Base-by-base conservation (phyloP, 2,797 vertebrate species). In the Garrulus glandarius region DNA sequence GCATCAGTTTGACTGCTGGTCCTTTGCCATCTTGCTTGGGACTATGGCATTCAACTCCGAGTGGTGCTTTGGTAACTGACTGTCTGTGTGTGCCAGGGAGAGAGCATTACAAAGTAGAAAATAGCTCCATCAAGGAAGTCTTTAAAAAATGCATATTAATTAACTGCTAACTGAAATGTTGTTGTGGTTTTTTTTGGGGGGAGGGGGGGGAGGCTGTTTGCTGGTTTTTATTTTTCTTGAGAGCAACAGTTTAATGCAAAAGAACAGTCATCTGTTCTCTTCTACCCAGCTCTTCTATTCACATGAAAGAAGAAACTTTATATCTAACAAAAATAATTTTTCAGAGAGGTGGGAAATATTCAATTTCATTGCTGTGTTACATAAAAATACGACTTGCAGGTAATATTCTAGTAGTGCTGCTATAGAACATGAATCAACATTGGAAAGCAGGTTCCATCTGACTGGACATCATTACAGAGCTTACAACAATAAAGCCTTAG, bases 401-500 rank as follows among this genome's bases (percentile, higher is more conserved):
- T 96, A 83, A 47, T 79, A 95, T 83, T 94, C 26, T n/a, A 39
- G 34, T 20, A 83, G 13, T 13, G 59, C 19, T 91, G 27, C 34
- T 86, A 10, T 36, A 86, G 65, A 89, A 67, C 78, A 50, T 76
- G 63, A 83, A 87, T 81, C 47, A 63, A 20, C 17, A 1, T 46
- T 59, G 55, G 65, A 49, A 91, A 92, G 50, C 37, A 61, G 30
- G 71, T 78, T 96, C 88, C 55, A 57, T 89, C 53, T 96, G 76
- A 94, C 52, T 80, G 80, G 63, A 74, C 15, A 1, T 89, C 90
- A 89, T 89, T 96, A 82, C 10, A 89, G 41, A 81, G 12, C 29
- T 95, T 92, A 77, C 7, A 79, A 76, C 83, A 94, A 81, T 49
- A 95, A 86, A 81, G 43, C 14, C 90, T 92, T 83, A 88, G 36